Evolutionary conservation across 1,140 invertebrate genomes (phyloP).

Genomic region (Psilanteris sp.): DNA sequence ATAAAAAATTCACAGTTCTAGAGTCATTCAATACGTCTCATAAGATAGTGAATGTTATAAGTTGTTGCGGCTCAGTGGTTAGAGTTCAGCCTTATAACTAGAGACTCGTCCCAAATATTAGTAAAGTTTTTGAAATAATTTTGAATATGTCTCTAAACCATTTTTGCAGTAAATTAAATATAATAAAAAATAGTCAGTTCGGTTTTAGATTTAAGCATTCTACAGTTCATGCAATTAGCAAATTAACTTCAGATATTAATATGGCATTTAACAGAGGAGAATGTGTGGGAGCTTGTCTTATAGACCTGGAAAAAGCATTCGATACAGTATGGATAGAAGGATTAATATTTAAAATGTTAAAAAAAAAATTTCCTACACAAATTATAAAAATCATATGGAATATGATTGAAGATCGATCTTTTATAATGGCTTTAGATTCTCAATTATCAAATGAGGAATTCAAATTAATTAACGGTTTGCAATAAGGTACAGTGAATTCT

Average conservation of each 20-base stretch:
- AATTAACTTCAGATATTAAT: constrained; percentile 23
- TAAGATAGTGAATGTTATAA: no score
- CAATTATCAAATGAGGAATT: constrained; percentile 6
- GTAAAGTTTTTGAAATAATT: constrained; percentile 58
- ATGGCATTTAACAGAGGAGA: constrained; percentile 45
- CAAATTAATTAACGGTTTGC: constrained; percentile 1
- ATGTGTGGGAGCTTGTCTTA: constrained; percentile 55
- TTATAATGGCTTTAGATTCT: neutral
- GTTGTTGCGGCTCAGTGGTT: no score
- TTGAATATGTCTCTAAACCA: constrained; percentile 31
- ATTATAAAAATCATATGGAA: constrained; percentile 38
- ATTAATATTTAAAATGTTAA: constrained; percentile 53
- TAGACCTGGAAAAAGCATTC: constrained; percentile 68
- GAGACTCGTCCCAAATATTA: constrained; percentile 47
- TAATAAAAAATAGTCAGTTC: constrained; percentile 58
- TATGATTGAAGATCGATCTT: constrained; percentile 23
- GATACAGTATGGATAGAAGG: constrained; percentile 60
- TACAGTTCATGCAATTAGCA: constrained; percentile 34
- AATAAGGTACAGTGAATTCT: constrained; percentile 27
- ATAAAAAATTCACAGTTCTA: no score
- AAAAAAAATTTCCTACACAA: constrained; percentile 33
- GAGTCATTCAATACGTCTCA: no score
- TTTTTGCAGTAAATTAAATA: constrained; percentile 35
- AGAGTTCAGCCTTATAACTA: no score
- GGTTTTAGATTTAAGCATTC: constrained; percentile 44